Evolutionary conservation across 2,113 vertebrate species (phyloP).

Genomic region (Peromyscus leucopus): DNA sequence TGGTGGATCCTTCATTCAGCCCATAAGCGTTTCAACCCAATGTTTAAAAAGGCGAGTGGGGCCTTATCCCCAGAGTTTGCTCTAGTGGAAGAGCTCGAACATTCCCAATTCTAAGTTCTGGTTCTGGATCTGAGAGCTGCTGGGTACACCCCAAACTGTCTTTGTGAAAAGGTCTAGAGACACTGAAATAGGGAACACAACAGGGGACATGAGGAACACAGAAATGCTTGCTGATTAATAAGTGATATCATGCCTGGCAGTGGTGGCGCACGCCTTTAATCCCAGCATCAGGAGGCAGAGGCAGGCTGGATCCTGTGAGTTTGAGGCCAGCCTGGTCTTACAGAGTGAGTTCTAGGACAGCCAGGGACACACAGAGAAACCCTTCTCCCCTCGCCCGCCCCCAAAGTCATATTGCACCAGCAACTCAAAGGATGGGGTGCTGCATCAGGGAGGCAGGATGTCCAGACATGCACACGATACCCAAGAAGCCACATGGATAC

Average conservation of each 20-base stretch:
- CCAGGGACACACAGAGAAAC: not conserved
- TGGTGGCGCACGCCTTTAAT: not conserved
- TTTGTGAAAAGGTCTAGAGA: not conserved
- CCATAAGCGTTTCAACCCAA: not conserved
- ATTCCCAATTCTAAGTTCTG: not conserved
- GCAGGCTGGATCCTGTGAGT: not conserved
- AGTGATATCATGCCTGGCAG: not conserved
- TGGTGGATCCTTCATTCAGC: accelerated
- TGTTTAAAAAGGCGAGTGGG: not conserved
- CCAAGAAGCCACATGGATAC: not conserved
- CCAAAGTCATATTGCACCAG: not conserved
- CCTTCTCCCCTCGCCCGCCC: not conserved
- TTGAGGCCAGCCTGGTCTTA: not conserved
- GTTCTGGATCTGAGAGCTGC: not conserved
- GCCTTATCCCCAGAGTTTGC: not conserved
- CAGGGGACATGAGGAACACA: no score
- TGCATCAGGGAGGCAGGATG: not conserved
- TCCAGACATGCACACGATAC: not conserved
- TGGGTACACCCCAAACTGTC: not conserved
- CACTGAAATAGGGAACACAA: no score
- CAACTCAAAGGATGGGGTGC: not conserved
- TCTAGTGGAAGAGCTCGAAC: not conserved
- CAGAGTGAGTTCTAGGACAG: not conserved
- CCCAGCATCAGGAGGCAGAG: not conserved
- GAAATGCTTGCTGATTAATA: not conserved